phyloP scores from a whole-genome alignment of 2,888 invertebrate genomes.

The Epinotia bilunana region DNA sequence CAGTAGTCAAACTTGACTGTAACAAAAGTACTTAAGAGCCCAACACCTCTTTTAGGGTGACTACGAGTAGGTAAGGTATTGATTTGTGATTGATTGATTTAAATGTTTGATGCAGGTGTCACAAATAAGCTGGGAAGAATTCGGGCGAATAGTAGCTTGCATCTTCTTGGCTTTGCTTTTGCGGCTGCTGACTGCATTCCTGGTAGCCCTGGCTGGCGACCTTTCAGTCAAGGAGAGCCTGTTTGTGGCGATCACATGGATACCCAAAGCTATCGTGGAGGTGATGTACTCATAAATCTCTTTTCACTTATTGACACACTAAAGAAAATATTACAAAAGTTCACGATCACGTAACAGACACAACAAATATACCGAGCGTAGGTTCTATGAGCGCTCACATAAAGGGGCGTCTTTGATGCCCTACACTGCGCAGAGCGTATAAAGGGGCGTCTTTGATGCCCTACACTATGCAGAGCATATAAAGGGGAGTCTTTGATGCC shows the following conservation, averaged over 20 bases:
- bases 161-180: conserved; percentile 69
- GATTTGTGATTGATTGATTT: too few species aligned
- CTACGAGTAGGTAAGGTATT: background rate
- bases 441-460: too few species aligned
- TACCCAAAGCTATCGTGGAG: conserved; percentile 81
- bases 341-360: background rate
- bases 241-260: conserved; percentile 77
- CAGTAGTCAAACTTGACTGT: too few species aligned
- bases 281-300: conserved; percentile 51
- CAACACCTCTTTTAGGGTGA: background rate
- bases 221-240: conserved; percentile 73
- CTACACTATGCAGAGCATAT: too few species aligned
- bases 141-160: conserved; percentile 69
- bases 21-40: background rate
- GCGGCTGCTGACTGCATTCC: conserved; percentile 72
- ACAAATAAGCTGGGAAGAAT: conserved; percentile 63
- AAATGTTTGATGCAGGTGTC: conserved; percentile 62
- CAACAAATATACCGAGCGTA: background rate
- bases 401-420: too few species aligned
- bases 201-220: conserved; percentile 70
- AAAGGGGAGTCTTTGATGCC: too few species aligned
- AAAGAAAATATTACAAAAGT: background rate
- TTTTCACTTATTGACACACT: background rate
- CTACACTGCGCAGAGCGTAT: too few species aligned
- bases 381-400: too few species aligned